Evolutionary conservation across 1,140 invertebrate genomes (phyloP).

Genomic region (Branchinecta lynchi): DNA sequence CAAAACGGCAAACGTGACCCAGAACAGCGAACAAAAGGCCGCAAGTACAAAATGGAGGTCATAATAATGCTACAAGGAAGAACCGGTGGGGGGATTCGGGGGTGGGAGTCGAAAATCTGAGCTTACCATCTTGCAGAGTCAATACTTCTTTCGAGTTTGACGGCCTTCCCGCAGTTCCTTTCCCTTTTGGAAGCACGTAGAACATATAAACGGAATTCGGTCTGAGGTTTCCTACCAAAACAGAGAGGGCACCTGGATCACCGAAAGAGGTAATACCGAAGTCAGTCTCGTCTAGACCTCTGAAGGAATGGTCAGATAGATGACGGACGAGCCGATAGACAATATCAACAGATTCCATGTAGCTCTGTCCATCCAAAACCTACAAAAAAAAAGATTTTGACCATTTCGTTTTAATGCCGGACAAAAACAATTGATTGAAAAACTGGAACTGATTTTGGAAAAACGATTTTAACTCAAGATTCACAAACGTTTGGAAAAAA

Average conservation of each 20-base stretch:
- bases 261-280: background rate
- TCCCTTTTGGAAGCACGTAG: slow-evolving; percentile 72
- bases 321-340: background rate
- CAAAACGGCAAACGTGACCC: no score
- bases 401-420: no score
- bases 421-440: no score
- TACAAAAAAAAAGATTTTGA: background rate
- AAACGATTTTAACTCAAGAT: no score
- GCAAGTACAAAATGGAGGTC: no score
- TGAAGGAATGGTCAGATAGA: background rate
- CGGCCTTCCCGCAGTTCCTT: slow-evolving; percentile 63
- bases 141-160: slow-evolving; percentile 52
- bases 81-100: no score
- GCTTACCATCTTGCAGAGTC: slow-evolving; percentile 52
- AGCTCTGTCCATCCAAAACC: background rate
- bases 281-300: background rate
- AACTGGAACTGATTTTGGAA: no score
- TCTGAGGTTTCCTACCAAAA: slow-evolving; percentile 44
- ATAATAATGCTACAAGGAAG: no score
- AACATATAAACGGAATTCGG: slow-evolving; percentile 77
- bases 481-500: no score
- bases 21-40: no score
- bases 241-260: slow-evolving; percentile 27
- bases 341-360: slow-evolving; percentile 6
- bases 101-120: no score